phyloP scores from a whole-genome alignment of 2,113 vertebrate species.

The Guaruba guarouba region DNA sequence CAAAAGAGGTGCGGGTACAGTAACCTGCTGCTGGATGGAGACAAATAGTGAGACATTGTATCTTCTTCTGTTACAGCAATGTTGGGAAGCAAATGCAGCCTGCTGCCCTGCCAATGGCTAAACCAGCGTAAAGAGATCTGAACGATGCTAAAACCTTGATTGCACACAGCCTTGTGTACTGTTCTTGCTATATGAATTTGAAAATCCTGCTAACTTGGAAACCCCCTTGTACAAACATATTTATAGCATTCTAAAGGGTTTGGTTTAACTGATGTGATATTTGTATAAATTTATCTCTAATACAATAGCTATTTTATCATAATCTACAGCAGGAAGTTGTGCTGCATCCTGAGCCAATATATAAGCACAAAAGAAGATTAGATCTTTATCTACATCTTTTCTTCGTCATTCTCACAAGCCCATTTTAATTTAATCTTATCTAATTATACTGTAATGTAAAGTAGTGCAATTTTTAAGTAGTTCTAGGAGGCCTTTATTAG shows the following conservation, averaged over 20 bases:
- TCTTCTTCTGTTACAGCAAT: not conserved
- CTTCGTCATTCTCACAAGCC: not conserved
- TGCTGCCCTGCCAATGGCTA: not conserved
- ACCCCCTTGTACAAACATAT: not conserved
- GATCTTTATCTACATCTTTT: not conserved
- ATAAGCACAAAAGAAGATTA: not conserved
- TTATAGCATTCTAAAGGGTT: not conserved
- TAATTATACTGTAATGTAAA: not conserved
- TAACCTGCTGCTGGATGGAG: not conserved
- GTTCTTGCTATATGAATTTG: not conserved
- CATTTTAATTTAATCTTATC: not conserved
- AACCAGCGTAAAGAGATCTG: not conserved
- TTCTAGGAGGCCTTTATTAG: not conserved
- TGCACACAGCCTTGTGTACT: not conserved
- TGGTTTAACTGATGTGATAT: not conserved
- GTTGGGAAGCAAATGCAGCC: not conserved
- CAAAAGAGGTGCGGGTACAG: not conserved
- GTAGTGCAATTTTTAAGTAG: not conserved
- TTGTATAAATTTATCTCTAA: not conserved
- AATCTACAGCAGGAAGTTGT: not conserved
- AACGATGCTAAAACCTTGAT: not conserved
- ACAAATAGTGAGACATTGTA: accelerated
- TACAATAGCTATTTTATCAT: not conserved
- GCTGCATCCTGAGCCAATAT: not conserved
- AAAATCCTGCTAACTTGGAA: not conserved